These are phyloP conservation scores for Poecilia picta DNA, from an alignment of 2,797 vertebrate genomes.

Conservation along the genomic window DNA sequence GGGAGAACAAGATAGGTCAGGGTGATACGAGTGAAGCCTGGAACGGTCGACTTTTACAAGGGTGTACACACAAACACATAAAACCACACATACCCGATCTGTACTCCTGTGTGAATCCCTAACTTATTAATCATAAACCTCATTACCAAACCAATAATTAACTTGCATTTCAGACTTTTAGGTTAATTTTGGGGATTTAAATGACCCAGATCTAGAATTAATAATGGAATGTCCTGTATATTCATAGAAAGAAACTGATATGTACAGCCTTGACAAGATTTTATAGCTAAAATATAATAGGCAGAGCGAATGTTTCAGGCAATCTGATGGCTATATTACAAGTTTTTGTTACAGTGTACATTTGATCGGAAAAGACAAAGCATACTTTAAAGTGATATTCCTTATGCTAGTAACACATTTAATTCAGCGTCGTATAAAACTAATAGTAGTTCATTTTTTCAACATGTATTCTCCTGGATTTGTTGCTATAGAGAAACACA, in stretches of 20 bases:
- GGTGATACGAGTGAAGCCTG: constrained; percentile 5
- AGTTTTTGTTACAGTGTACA: background rate
- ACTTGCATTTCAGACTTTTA: constrained; percentile 76
- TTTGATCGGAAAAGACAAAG: background rate
- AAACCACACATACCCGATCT: constrained; percentile 15
- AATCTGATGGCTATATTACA: background rate
- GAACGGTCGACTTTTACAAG: constrained; percentile 10
- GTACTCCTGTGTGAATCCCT: constrained; percentile 47
- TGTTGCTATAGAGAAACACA: background rate
- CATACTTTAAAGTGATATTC: background rate
- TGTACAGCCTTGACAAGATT: constrained; percentile 31
- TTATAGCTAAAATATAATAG: constrained; percentile 9
- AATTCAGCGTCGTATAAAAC: background rate
- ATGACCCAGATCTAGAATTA: constrained; percentile 77
- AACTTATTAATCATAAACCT: constrained; percentile 83
- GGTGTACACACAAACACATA: constrained; percentile 8
- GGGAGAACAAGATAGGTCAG: constrained; percentile 23
- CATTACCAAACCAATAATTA: constrained; percentile 83
- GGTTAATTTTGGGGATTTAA: constrained; percentile 74
- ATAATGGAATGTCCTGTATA: constrained; percentile 73
- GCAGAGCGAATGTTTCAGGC: constrained; percentile 20
- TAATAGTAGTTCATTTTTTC: background rate
- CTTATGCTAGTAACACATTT: background rate
- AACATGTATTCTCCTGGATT: background rate
- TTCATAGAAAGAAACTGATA: constrained; percentile 70